Evolutionary conservation across 2,797 vertebrate genomes (phyloP), one percentile per base, ranked within the genome.

Genomic region (Triplophysa bombifrons): DNA sequence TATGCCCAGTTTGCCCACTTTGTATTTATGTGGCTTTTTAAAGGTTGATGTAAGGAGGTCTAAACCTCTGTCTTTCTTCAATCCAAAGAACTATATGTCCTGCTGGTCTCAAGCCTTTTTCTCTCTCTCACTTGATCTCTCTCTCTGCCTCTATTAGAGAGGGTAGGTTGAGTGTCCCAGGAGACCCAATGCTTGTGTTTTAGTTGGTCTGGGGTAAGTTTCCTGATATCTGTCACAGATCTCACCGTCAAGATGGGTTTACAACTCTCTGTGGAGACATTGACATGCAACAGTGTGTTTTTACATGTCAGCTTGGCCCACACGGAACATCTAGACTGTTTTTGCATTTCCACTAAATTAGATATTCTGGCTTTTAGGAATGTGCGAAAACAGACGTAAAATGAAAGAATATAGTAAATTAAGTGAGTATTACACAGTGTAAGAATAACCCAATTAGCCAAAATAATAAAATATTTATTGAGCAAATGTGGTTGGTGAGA

Each of bases 81-180:
- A 25, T 51, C 7, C 50, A 60, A 60, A 56, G 65, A 60, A 51
- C 30, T 77, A 13, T 76, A 67, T 38, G 51, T 67, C 13, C 17
- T 58, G 11, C 56, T 72, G 38, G 46, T 60, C 16, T 19, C 12
- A 56, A 61, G 14, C 53, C 16, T 61, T 53, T 74, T 65, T 75
- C 17, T 34, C 1, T 69, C 11, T 64, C 44, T 67, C 46, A n/a
- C 64, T 63, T 12, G 0, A 64, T 70, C 68, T 30, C 16, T 53
- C 25, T 55, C 22, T 70, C 65, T 44, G 13, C 20, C 65, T 70
- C 30, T 72, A 11, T 72, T 55, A 72, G 48, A 55, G 34, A 64
- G 77, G 38, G 77, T 66, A 72, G 58, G 69, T 38, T 56, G 50
- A 79, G 61, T 58, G 41, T 64, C 77, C 17, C 50, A 58, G 19